phyloP scores from a whole-genome alignment of 2,888 invertebrate genomes.

The Esperia sulphurella region DNA sequence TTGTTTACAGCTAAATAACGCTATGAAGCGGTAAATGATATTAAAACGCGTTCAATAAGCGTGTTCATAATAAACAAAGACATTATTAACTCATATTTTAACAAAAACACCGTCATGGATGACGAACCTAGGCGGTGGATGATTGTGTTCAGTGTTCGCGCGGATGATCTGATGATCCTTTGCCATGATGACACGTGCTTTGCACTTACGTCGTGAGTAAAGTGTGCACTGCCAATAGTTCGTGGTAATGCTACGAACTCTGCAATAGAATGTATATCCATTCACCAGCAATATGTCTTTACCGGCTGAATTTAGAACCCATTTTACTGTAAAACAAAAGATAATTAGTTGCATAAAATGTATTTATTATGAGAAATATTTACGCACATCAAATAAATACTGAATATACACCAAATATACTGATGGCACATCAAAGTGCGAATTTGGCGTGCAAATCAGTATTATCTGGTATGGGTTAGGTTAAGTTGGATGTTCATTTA shows the following conservation, averaged over 20 bases:
- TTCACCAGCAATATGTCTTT: conserved; percentile 21
- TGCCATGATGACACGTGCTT: conserved; percentile 7
- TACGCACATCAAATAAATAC: too few species aligned
- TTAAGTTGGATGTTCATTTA: too few species aligned
- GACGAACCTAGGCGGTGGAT: conserved; percentile 15
- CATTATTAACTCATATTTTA: not conserved
- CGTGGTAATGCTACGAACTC: conserved; percentile 1
- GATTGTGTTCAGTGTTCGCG: conserved; percentile 13
- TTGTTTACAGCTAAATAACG: too few species aligned
- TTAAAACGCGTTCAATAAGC: not conserved
- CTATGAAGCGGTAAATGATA: too few species aligned
- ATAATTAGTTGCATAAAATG: not conserved
- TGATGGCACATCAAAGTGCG: too few species aligned
- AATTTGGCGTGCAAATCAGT: too few species aligned
- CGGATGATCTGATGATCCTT: conserved; percentile 8
- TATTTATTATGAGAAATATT: too few species aligned
- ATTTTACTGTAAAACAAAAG: conserved; percentile 10
- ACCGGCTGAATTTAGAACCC: conserved; percentile 26
- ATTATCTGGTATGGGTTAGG: too few species aligned
- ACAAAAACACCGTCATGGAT: conserved; percentile 15
- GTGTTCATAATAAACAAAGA: not conserved
- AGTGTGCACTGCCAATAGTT: conserved; percentile 5
- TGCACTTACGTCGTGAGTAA: conserved; percentile 2
- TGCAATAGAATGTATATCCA: conserved; percentile 18
- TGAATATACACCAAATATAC: too few species aligned